A percentile compares a stretch with the other conserved stretches of the same genome.
Evolutionary conservation across 2,888 invertebrate genomes (phyloP).

Genomic region (Lissonota sp.): DNA sequence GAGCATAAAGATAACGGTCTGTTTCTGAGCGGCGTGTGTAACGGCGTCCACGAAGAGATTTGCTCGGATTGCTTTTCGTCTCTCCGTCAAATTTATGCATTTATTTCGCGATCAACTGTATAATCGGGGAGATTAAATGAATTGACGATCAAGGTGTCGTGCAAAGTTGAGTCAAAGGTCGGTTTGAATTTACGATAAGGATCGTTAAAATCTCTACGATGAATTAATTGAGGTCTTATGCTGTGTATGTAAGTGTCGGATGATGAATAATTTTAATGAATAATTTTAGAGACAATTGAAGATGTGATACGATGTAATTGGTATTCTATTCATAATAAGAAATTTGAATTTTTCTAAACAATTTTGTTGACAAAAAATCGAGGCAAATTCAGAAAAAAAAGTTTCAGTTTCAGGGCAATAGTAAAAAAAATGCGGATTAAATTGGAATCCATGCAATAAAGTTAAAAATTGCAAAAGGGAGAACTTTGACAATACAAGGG

Average conservation of each 20-base stretch:
- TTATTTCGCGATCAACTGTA: background rate
- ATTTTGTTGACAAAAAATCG: no score
- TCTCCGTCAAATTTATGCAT: background rate
- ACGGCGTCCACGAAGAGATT: constrained; percentile 31
- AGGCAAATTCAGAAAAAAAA: no score
- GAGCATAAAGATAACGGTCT: constrained; percentile 51
- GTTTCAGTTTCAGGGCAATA: no score
- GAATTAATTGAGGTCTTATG: background rate
- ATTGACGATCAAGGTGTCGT: constrained; percentile 16
- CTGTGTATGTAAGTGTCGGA: background rate
- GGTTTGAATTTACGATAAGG: constrained; percentile 9
- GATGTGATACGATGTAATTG: no score
- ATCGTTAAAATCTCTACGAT: constrained; percentile 12
- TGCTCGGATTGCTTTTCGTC: background rate
- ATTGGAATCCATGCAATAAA: no score
- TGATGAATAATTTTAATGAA: constrained; percentile 25
- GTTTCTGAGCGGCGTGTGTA: constrained; percentile 9
- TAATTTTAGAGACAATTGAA: no score
- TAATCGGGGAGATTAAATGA: background rate
- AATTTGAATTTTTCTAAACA: no score
- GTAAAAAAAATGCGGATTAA: no score
- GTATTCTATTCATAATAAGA: no score
- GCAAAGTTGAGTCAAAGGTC: constrained; percentile 40
- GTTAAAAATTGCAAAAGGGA: no score
- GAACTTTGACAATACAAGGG: no score